phyloP scores from a whole-genome alignment of 1,140 invertebrate genomes.

The Oscheius sp. region DNA sequence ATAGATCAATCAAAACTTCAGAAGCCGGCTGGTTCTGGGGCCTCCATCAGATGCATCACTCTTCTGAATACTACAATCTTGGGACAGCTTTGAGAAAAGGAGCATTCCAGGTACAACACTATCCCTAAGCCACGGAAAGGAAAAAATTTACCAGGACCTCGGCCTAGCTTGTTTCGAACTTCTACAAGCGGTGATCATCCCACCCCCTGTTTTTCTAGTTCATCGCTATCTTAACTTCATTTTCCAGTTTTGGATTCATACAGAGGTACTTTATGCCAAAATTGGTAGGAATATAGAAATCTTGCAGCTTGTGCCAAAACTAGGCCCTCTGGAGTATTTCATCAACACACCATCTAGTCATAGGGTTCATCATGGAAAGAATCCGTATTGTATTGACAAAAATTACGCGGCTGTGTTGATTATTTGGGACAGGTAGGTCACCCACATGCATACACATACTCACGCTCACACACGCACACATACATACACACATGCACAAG shows the following conservation, averaged over 20 bases:
- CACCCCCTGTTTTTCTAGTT: slow-evolving; percentile 57
- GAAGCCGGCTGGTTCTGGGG: slow-evolving; percentile 86
- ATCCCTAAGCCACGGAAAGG: too few species aligned
- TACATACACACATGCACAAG: too few species aligned
- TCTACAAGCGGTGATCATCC: slow-evolving; percentile 56
- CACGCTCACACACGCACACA: too few species aligned
- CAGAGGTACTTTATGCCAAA: too few species aligned
- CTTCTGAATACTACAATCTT: slow-evolving; percentile 91
- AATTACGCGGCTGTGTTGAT: too few species aligned
- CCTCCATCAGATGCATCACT: slow-evolving; percentile 91
- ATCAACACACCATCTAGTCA: slow-evolving; percentile 69
- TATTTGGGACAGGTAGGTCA: slow-evolving; percentile 66
- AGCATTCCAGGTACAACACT: slow-evolving; percentile 47
- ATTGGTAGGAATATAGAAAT: too few species aligned
- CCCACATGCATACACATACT: too few species aligned
- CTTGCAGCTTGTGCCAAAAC: slow-evolving; percentile 61
- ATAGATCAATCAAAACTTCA: slow-evolving; percentile 47
- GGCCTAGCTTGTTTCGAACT: slow-evolving; percentile 61
- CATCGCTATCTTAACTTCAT: slow-evolving; percentile 60
- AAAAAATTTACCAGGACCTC: slow-evolving; percentile 33
- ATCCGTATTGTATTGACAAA: slow-evolving; percentile 70
- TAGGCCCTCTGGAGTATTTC: slow-evolving; percentile 68
- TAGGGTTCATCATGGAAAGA: slow-evolving; percentile 69
- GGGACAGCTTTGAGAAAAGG: slow-evolving; percentile 67
- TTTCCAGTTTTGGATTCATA: slow-evolving; percentile 59